Evolutionary conservation across 2,888 invertebrate species (phyloP).

Genomic region (Nezara viridula): DNA sequence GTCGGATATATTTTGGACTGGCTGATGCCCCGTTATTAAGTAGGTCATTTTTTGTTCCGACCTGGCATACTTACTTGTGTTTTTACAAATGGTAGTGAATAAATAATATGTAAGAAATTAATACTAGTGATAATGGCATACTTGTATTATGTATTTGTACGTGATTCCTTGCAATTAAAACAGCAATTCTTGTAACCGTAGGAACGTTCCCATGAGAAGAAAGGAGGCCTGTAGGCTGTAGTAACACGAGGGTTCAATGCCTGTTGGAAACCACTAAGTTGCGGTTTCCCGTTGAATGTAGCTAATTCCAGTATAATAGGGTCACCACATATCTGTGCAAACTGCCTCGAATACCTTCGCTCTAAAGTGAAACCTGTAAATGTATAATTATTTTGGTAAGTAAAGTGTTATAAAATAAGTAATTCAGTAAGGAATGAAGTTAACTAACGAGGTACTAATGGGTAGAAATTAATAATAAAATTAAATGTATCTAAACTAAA

Average conservation of each 20-base stretch:
- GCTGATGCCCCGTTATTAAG: too few relatives aligned
- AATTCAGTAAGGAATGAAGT: background rate
- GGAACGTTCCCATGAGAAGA: background rate
- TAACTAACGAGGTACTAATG: too few relatives aligned
- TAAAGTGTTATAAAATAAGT: background rate
- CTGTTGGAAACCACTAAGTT: constrained; percentile 8
- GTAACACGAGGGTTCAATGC: background rate
- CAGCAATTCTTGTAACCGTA: background rate
- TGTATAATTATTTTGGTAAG: background rate
- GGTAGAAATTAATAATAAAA: too few relatives aligned
- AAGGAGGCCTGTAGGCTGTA: background rate
- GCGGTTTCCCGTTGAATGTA: constrained; percentile 16
- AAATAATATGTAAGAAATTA: too few relatives aligned
- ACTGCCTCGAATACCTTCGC: background rate
- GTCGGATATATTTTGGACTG: too few relatives aligned
- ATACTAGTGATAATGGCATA: too few relatives aligned
- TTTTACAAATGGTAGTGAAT: too few relatives aligned
- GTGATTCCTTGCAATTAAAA: background rate
- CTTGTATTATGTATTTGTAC: too few relatives aligned
- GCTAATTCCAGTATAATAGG: constrained; percentile 23
- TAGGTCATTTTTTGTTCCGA: too few relatives aligned
- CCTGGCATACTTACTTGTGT: too few relatives aligned
- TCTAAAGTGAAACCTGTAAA: background rate
- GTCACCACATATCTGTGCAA: constrained; percentile 21
- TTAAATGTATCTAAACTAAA: too few relatives aligned